phyloP scores from a whole-genome alignment of 2,888 invertebrate genomes.

The Dynastes maya region DNA sequence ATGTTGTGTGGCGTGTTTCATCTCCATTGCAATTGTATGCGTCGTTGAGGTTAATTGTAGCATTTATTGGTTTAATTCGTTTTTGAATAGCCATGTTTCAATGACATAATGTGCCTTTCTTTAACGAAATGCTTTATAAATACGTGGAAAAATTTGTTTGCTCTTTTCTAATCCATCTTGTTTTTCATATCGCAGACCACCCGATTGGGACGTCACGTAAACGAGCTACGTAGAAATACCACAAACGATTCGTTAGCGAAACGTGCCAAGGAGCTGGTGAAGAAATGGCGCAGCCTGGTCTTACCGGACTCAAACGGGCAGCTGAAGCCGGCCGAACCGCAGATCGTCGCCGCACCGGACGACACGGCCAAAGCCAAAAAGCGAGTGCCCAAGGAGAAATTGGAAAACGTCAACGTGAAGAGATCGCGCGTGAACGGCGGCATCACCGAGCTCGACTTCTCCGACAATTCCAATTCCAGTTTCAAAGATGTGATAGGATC shows the following conservation, averaged over 20 bases:
- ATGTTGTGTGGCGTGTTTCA: too few species aligned
- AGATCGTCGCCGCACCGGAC: conserved; percentile 29
- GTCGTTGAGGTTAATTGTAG: too few species aligned
- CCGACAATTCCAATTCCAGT: conserved; percentile 70
- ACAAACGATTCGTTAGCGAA: conserved; percentile 88
- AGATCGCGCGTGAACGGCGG: conserved; percentile 71
- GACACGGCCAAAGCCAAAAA: conserved; percentile 55
- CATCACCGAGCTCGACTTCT: conserved; percentile 66
- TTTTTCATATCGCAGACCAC: conserved; percentile 80
- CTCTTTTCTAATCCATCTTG: neutral
- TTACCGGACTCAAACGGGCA: conserved; percentile 73
- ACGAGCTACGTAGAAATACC: conserved; percentile 91
- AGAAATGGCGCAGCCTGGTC: conserved; percentile 93
- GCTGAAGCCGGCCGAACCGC: conserved; percentile 58
- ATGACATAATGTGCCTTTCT: too few species aligned
- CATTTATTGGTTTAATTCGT: too few species aligned
- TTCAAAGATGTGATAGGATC: conserved; percentile 65
- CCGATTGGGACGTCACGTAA: conserved; percentile 94
- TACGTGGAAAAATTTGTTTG: neutral
- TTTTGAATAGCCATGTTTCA: too few species aligned
- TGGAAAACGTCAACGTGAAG: conserved; percentile 65
- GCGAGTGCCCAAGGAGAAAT: conserved; percentile 53
- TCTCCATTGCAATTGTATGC: too few species aligned
- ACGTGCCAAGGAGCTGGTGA: conserved; percentile 92
- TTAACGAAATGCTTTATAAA: too few species aligned